A percentile compares a stretch with the other conserved stretches of the same genome.
phyloP scores from a whole-genome alignment of 2,888 invertebrate genomes.

The Agrotis ipsilon region DNA sequence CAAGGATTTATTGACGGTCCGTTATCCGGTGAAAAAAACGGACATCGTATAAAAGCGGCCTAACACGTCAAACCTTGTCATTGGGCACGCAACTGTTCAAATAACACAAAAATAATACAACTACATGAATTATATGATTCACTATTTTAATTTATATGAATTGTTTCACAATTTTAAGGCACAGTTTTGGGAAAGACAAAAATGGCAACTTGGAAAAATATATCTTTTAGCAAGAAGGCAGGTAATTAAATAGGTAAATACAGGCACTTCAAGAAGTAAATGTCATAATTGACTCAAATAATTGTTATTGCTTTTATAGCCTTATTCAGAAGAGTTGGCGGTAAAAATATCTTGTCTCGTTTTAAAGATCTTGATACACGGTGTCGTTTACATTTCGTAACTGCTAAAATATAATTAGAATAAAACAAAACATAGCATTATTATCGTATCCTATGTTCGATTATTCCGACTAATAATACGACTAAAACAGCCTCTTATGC shows the following conservation, averaged over 20 bases:
- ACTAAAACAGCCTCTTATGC: too few species aligned
- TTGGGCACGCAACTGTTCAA: conserved; percentile 43
- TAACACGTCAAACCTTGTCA: conserved; percentile 32
- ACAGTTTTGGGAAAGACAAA: conserved; percentile 5
- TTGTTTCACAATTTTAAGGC: background rate
- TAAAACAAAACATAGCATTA: background rate
- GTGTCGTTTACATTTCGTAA: conserved; percentile 5
- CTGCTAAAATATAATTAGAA: background rate
- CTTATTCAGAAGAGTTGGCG: conserved; percentile 14
- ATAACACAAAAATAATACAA: conserved; percentile 24
- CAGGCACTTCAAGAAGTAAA: conserved; percentile 16
- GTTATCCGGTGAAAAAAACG: too few species aligned
- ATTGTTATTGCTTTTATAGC: conserved; percentile 15
- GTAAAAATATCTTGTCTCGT: background rate
- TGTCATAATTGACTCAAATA: conserved; percentile 30
- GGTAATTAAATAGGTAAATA: conserved; percentile 7
- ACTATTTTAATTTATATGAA: conserved; percentile 16
- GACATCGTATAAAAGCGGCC: too few species aligned
- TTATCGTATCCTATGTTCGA: too few species aligned
- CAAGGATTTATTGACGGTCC: too few species aligned
- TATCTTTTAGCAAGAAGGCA: background rate
- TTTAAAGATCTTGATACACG: background rate
- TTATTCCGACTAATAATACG: too few species aligned
- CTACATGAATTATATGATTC: conserved; percentile 27
- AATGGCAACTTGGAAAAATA: background rate